phyloP scores from a whole-genome alignment of 2,797 vertebrate genomes.

The Amblyopsis hoosieri region DNA sequence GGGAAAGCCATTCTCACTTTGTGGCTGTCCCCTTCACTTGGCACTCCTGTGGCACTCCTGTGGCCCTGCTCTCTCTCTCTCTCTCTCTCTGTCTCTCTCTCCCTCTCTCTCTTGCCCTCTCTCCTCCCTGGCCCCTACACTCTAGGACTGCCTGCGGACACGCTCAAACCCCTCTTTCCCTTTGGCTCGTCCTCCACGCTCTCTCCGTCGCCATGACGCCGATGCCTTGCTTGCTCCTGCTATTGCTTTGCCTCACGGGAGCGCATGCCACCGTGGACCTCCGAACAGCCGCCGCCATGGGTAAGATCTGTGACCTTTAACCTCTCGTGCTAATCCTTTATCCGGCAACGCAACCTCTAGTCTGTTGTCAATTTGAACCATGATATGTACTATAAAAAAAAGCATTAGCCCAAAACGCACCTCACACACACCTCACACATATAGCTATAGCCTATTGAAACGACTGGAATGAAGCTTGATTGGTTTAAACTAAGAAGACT shows the following conservation, averaged over 20 bases:
- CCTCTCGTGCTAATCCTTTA: conserved; percentile 16
- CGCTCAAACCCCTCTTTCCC: conserved; percentile 28
- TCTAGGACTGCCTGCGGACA: conserved; percentile 39
- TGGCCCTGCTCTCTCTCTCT: conserved; percentile 23
- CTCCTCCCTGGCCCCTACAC: conserved; percentile 43
- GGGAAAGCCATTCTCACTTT: conserved; percentile 71
- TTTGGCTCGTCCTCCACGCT: conserved; percentile 17
- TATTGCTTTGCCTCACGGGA: conserved; percentile 78
- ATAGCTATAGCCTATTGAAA: background rate
- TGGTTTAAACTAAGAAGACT: background rate
- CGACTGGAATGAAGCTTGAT: background rate
- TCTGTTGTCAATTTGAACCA: conserved; percentile 1
- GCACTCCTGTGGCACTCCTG: conserved; percentile 68
- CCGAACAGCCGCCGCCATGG: conserved; percentile 78
- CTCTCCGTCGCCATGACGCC: conserved; percentile 67
- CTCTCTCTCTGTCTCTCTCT: conserved; percentile 37
- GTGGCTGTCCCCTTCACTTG: conserved; percentile 63
- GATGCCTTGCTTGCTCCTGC: conserved; percentile 65
- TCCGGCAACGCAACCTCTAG: background rate
- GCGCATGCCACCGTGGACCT: conserved; percentile 71
- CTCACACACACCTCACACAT: background rate
- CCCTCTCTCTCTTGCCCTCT: conserved; percentile 13
- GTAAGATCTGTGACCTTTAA: conserved; percentile 70
- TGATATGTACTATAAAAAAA: background rate
- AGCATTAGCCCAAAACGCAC: background rate